These are phyloP conservation scores for Bellardia pandia DNA, from an alignment of 2,888 invertebrate species.

Conservation along the genomic window DNA sequence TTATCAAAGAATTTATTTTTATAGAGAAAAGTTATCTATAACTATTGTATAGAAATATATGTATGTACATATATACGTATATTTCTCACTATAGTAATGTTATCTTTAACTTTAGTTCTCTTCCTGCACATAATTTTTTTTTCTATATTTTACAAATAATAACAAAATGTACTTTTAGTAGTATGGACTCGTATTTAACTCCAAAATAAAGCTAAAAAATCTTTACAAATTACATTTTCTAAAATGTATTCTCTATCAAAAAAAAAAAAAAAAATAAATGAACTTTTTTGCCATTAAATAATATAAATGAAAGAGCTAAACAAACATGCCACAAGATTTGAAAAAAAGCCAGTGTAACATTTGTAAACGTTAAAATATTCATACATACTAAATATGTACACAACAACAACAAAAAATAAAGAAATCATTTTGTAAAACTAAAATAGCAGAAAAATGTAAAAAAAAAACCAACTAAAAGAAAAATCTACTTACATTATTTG, in stretches of 20 bases:
- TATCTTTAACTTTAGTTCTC: too few species aligned
- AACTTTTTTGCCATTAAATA: too few species aligned
- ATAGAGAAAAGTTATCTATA: background rate
- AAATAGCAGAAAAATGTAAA: conserved; percentile 2
- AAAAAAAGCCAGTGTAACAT: conserved; percentile 39
- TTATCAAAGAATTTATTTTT: background rate
- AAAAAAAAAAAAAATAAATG: too few species aligned
- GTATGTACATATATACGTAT: too few species aligned
- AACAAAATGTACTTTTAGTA: too few species aligned
- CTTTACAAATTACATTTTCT: too few species aligned
- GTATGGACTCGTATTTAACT: too few species aligned
- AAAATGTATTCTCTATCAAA: too few species aligned
- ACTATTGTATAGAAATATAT: background rate
- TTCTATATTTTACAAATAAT: too few species aligned
- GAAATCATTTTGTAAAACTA: background rate
- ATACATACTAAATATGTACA: background rate
- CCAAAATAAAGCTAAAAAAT: too few species aligned
- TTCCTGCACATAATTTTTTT: background rate
- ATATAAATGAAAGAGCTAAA: conserved; percentile 24
- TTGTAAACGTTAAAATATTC: background rate
- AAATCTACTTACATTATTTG: conserved; percentile 69
- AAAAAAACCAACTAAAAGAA: background rate
- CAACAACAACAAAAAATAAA: background rate
- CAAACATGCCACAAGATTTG: conserved; percentile 51
- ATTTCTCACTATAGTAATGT: too few species aligned